Conservation (phyloP, 64 coral and sea anemone species). For the Pocillopora damicornis region DNA sequence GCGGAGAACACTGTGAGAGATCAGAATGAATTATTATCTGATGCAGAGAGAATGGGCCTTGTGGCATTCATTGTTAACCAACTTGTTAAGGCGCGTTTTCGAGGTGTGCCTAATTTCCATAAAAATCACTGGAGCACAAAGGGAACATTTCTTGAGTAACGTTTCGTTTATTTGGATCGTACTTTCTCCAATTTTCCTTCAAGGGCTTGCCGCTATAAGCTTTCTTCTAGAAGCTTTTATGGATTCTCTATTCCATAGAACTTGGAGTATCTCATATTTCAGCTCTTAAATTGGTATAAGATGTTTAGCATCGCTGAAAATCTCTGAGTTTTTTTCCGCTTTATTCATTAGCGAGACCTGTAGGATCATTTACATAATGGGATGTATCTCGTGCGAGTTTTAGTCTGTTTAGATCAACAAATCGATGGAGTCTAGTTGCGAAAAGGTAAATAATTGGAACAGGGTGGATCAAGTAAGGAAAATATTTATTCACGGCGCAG, state of each 20-base stretch:
- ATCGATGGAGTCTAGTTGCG: conserved; percentile 22
- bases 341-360: background rate
- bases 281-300: background rate
- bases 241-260: background rate
- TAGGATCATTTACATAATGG: background rate
- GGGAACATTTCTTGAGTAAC: background rate
- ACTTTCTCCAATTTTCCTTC: background rate
- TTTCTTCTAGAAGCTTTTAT: background rate
- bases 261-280: background rate
- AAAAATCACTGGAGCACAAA: conserved; percentile 17
- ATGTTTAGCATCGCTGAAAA: no score
- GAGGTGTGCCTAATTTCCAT: conserved; percentile 34
- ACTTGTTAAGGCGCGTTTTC: background rate
- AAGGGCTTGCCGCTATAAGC: background rate
- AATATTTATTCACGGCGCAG: conserved; percentile 2
- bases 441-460: background rate
- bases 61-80: background rate
- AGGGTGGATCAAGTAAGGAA: conserved; percentile 26
- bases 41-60: background rate
- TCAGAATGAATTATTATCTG: background rate
- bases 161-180: background rate
- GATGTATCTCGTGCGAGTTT: background rate
- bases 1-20: background rate
- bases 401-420: conserved; percentile 32
- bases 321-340: no score